Base-by-base conservation (phyloP, 2,888 invertebrate genomes). In the Standfussiana lucernea region DNA sequence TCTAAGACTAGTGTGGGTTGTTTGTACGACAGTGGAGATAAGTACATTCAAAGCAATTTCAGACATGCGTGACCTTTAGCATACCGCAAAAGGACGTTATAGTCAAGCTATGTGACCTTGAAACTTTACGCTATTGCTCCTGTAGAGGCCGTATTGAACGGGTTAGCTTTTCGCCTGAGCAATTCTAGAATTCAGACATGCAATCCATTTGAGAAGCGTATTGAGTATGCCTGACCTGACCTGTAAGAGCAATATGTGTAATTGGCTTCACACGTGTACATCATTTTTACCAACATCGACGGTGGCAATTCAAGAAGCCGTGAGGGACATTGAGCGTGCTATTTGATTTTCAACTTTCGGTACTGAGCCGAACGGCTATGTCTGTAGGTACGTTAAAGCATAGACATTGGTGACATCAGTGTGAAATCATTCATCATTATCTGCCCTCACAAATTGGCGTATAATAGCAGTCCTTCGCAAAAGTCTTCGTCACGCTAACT, bases 401-500 rank as follows among this genome's bases (percentile, higher is more conserved):
- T 2, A 8, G 18, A 24, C 1, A 42, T 5, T 32, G 45, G 7
- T 53, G 24, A 21, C 68, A 61, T 68, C 40, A 59, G 45, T 4
- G 13, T 45, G 59, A 28, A 75, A 65, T 79, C 75, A n/a, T 72
- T 86, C 64, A 84, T 77, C 68, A 76, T 82, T 40, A 73, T 74
- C 65, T 77, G 75, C 84, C 79, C 32, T 73, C 64, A 53, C 53
- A 71, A 80, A 77, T 67, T 65, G 67, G 47, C 71, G 59, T 56
- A 77, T 75, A 69, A 82, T 45, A 75, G 71, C 47, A 71, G 59
- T 68, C 59, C 28, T n/a, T 32, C 45, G 47, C 35, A 56, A 73
- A 77, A 72, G 32, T 70, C 69, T 65, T 71, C 56, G 77, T 79
- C 76, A 79, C 67, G 71, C 76, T 79, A 74, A 84, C 75, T 82